These are phyloP conservation scores for Hyppa rectilinea DNA, from an alignment of 2,888 invertebrate species.

Conservation along the genomic window DNA sequence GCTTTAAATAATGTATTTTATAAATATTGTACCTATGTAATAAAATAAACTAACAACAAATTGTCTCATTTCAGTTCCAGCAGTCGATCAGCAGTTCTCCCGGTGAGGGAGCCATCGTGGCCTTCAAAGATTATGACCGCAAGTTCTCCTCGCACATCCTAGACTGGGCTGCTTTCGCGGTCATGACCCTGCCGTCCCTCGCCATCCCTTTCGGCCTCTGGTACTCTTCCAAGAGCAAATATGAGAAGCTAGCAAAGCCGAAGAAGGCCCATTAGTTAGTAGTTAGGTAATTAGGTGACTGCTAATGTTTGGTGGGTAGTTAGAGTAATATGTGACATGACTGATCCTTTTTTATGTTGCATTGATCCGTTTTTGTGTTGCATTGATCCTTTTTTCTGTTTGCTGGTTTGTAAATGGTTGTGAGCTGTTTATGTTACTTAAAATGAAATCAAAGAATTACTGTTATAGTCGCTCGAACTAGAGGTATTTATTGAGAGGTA, in stretches of 20 bases:
- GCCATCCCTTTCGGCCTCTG: constrained; percentile 98
- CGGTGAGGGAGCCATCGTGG: constrained; percentile 98
- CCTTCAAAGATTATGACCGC: constrained; percentile 97
- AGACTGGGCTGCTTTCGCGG: constrained; percentile 99
- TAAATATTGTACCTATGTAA: not conserved
- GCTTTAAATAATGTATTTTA: no score
- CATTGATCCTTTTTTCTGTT: no score
- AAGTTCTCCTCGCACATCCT: constrained; percentile 99
- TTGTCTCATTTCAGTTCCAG: constrained; percentile 91
- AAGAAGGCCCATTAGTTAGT: constrained; percentile 91
- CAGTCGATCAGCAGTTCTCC: constrained; percentile 96
- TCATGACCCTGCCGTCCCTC: constrained; percentile 98
- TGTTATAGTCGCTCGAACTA: not conserved
- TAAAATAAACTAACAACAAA: constrained; percentile 11
- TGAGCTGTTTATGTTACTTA: not conserved
- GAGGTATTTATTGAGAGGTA: not conserved
- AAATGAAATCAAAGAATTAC: constrained; percentile 9
- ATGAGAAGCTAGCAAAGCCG: constrained; percentile 94
- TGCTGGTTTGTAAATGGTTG: constrained; percentile 12
- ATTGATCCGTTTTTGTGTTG: constrained; percentile 27
- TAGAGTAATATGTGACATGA: constrained; percentile 37
- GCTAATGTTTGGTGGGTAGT: constrained; percentile 74
- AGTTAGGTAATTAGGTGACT: constrained; percentile 70
- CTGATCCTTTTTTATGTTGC: constrained; percentile 46
- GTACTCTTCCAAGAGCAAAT: constrained; percentile 98